Evolutionary conservation across 1,140 invertebrate genomes (phyloP), one percentile per base, ranked within the genome.

Genomic region (Marisa cornuarietis): DNA sequence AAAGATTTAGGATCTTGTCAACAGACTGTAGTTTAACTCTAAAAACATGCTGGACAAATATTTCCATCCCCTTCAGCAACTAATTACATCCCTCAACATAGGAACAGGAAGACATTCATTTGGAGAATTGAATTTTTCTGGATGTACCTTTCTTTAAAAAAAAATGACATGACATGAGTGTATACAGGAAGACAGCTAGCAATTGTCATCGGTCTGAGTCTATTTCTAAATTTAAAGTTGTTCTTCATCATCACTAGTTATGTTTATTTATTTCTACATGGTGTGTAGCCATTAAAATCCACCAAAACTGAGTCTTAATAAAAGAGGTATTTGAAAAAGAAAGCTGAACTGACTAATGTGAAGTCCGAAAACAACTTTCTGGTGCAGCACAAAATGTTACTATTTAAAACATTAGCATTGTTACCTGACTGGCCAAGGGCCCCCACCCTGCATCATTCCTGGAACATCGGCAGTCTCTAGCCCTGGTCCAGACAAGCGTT

Each of bases 391-490:
- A 52, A 10, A 52, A 49, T 73, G 26, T 49, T 54, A 18, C 54
- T 51, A 20, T 61, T 3, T 31, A 0, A 7, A 31, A 68, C 14
- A 77, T 3, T 31, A 16, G 66, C 10, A n/a, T 14, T 14, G 0
- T 77, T 84, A 91, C 90, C 90, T 90, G 63, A 42, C 52, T 65
- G 90, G 89, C 90, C 90, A 91, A 79, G 83, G 88, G 51, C 90
- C 90, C 26, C 90, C 90, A 66, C 89, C 89, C 77, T 89, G 86
- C 85, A 89, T 90, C 69, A 91, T 84, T n/a, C 89, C 90, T n/a
- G 89, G 85, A 16, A 78, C 76, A n/a, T 88, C 81, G n/a, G 83
- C 85, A 31, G 86, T 84, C 76, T 87, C 87, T 49, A 89, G 73
- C 6, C 90, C 90, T 11, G 89, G 87, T 5, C 90, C 90, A 49